Evolutionary conservation across 2,888 invertebrate species (phyloP).

Genomic region (Tanaodytes sp.): DNA sequence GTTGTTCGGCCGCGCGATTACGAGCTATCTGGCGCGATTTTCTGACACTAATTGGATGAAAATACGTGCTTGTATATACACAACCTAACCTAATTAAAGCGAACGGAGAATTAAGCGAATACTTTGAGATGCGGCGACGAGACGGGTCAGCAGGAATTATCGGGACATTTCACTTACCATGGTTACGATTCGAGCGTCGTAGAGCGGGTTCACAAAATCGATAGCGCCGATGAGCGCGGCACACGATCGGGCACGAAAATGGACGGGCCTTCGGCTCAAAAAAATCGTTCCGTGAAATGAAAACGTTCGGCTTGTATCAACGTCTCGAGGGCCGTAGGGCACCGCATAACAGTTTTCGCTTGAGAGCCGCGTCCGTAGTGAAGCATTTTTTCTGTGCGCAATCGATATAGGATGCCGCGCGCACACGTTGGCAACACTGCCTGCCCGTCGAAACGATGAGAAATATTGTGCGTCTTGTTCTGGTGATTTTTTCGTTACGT

Average conservation of each 20-base stretch:
- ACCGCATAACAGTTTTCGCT: slow-evolving; percentile 19
- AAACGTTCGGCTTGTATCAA: slow-evolving; percentile 5
- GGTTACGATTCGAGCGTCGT: slow-evolving; percentile 1
- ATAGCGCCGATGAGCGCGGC: neutral
- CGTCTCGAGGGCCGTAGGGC: slow-evolving; percentile 8
- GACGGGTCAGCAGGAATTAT: slow-evolving; percentile 2
- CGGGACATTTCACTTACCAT: slow-evolving; percentile 26
- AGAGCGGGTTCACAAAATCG: neutral
- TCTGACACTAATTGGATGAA: slow-evolving; percentile 8
- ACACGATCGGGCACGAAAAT: slow-evolving; percentile 1
- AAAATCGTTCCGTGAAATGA: slow-evolving; percentile 1
- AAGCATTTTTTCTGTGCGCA: slow-evolving; percentile 17
- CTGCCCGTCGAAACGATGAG: too few relatives aligned
- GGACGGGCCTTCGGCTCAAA: neutral
- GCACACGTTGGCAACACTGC: slow-evolving; percentile 2
- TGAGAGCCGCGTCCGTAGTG: slow-evolving; percentile 22
- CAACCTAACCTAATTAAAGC: slow-evolving; percentile 35
- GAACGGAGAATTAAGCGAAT: slow-evolving; percentile 3
- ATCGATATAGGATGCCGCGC: slow-evolving; percentile 15
- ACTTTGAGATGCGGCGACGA: neutral
- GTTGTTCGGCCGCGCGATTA: neutral
- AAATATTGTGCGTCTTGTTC: too few relatives aligned
- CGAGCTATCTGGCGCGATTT: neutral
- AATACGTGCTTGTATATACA: slow-evolving; percentile 10
- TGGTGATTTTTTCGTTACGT: too few relatives aligned